Percentiles rank a stretch among this genome's conserved stretches.
Evolutionary conservation across 2,888 invertebrate genomes (phyloP).

Genomic region (Linnaemya vulpina): DNA sequence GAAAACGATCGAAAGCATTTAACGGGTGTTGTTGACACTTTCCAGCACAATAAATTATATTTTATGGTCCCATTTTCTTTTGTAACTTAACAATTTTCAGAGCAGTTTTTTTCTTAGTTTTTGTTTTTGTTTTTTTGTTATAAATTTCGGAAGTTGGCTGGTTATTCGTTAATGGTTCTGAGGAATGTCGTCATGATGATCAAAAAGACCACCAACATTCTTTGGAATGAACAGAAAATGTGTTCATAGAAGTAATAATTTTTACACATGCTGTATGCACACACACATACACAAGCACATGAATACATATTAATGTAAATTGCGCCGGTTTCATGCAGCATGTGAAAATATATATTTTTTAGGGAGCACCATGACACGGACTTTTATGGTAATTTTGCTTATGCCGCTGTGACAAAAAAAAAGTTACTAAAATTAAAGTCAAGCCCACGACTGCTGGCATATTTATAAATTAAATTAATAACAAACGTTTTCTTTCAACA

Average conservation of each 20-base stretch:
- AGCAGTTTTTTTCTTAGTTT: no score
- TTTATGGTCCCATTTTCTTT: neutral
- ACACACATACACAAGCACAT: neutral
- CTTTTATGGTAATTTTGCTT: slow-evolving; percentile 52
- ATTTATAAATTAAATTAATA: slow-evolving; percentile 50
- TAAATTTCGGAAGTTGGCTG: neutral
- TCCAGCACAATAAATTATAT: slow-evolving; percentile 66
- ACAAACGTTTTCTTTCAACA: slow-evolving; percentile 41
- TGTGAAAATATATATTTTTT: slow-evolving; percentile 31
- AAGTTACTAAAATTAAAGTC: neutral
- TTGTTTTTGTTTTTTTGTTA: neutral
- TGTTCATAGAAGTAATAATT: neutral
- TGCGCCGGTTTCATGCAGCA: neutral
- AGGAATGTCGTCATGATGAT: slow-evolving; percentile 15
- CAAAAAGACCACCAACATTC: neutral
- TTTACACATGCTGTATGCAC: neutral
- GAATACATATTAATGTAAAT: neutral
- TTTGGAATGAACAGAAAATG: neutral
- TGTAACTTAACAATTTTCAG: neutral
- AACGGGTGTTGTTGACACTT: slow-evolving; percentile 64
- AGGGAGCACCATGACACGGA: slow-evolving; percentile 57
- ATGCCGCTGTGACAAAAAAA: neutral
- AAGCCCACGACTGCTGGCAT: slow-evolving; percentile 40
- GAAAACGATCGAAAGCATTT: neutral
- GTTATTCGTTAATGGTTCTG: slow-evolving; percentile 27